Base-by-base conservation (phyloP, 2,888 invertebrate species). In the Plemyria rubiginata region DNA sequence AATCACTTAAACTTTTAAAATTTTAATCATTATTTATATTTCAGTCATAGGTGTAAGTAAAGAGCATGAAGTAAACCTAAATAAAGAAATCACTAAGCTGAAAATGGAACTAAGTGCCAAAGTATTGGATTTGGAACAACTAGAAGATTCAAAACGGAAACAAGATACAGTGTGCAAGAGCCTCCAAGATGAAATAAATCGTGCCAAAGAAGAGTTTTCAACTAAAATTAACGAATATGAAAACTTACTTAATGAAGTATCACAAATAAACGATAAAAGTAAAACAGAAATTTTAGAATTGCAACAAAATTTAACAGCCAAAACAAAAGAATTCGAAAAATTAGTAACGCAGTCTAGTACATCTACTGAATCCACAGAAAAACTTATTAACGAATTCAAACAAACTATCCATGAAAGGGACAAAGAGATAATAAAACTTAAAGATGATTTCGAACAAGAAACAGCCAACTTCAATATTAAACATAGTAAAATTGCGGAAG, bases 21-120 rank as follows among this genome's bases (percentile, higher is more conserved):
- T n/a, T n/a, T n/a, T n/a, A 29, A 45, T 45, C 5, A 16, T 50
- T 4, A 41, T 32, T 45, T 55, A 12, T 65, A 64, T 88, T 88
- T 62, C 81, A 93, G 93, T 90, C 38, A 78, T 86, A 71, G 90
- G 92, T 61, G 78, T 85, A 51, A 89, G 82, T 68, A 93, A 93
- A 75, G 93, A 93, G 81, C 90, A 90, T 54, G 93, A 93, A 82
- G 84, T 93, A 9, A 89, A 85, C 65, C 80, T 90, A 15, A 93
- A 91, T 68, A 93, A 93, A 78, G 93, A 93, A 80, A 84, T 93
- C 28, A 93, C 93, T 22, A 93, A 93, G 79, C 77, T 93, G 29
- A 92, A 90, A 84, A 92, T 90, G 91, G 93, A 93, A 82, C 84
- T 93, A 16, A 94, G 94, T 80, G 89, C 91, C 64, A 94, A 93